Conservation (phyloP, 37 sponge, comb jelly and placozoan species). For the Cladorhizidae sp. region DNA sequence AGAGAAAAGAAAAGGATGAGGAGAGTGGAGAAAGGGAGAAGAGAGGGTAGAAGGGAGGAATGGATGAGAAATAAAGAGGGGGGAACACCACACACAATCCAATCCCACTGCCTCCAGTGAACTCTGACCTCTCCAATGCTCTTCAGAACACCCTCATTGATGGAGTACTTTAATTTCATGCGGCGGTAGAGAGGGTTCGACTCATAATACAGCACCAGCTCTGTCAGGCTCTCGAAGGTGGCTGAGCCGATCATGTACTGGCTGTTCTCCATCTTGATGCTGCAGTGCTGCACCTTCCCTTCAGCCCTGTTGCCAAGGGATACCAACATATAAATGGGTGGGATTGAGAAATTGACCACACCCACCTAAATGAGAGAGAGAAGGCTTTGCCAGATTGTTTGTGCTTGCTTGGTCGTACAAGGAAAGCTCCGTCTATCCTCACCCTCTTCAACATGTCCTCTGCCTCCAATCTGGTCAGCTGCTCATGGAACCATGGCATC, state of each 20-base stretch:
- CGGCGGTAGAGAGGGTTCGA: constrained; percentile 92
- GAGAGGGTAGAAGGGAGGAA: too few species aligned
- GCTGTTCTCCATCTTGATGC: constrained; percentile 73
- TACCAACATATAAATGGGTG: background rate
- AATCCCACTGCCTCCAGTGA: background rate
- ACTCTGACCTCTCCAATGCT: constrained; percentile 70
- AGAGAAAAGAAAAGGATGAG: too few species aligned
- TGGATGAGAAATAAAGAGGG: too few species aligned
- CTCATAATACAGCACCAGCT: constrained; percentile 94
- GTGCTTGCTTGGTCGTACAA: constrained; percentile 75
- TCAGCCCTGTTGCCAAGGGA: constrained; percentile 67
- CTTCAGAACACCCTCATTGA: constrained; percentile 88
- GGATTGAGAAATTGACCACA: background rate
- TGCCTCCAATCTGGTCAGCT: constrained; percentile 73
- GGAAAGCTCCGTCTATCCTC: constrained; percentile 94
- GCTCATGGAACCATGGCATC: too few species aligned
- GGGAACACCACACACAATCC: background rate
- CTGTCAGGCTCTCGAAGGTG: constrained; percentile 91
- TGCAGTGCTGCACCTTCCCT: constrained; percentile 86
- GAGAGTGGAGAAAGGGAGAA: too few species aligned
- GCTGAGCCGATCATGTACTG: constrained; percentile 93
- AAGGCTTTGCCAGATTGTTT: constrained; percentile 36
- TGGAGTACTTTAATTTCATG: constrained; percentile 94
- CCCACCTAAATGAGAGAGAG: constrained; percentile 89
- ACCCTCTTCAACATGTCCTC: constrained; percentile 94